A percentile compares a stretch with the other conserved stretches of the same genome.
Conservation (phyloP, 37 sponge, comb jelly and placozoan species). For the Crambe crambe region DNA sequence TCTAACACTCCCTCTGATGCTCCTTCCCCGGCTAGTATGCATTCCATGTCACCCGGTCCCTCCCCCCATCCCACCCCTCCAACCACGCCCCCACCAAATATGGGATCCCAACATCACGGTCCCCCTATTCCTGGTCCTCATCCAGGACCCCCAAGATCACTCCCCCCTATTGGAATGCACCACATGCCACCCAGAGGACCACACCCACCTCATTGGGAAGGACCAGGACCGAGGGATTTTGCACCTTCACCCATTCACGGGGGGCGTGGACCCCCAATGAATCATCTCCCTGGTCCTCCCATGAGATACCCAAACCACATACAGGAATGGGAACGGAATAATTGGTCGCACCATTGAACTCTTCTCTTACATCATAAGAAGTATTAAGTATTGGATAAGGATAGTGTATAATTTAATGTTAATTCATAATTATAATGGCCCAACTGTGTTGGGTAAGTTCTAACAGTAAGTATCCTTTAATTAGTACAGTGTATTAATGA, state of each 20-base stretch:
- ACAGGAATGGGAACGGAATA: constrained; percentile 27
- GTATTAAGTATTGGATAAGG: no score
- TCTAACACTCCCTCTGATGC: constrained; percentile 38
- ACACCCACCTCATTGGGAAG: constrained; percentile 9
- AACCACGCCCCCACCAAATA: constrained; percentile 49
- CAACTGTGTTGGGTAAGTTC: not conserved
- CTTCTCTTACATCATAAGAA: not conserved
- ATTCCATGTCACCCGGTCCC: constrained; percentile 48
- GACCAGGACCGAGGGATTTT: constrained; percentile 6
- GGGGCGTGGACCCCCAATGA: not conserved
- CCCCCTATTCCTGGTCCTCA: constrained; percentile 10
- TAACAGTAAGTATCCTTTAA: no score
- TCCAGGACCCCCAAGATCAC: not conserved
- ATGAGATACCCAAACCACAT: no score
- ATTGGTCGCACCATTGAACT: constrained; percentile 10
- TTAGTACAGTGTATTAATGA: no score
- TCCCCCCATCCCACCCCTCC: constrained; percentile 69
- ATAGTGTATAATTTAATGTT: no score
- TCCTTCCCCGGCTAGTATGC: constrained; percentile 52
- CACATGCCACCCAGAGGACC: constrained; percentile 12
- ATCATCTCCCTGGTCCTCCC: not conserved
- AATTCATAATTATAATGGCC: not conserved
- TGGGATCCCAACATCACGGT: constrained; percentile 5
- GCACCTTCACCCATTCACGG: not conserved
- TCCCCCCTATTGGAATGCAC: not conserved